These are phyloP conservation scores for Galeopsomyia nigrocyanea DNA, from an alignment of 2,888 invertebrate species.

Conservation along the genomic window DNA sequence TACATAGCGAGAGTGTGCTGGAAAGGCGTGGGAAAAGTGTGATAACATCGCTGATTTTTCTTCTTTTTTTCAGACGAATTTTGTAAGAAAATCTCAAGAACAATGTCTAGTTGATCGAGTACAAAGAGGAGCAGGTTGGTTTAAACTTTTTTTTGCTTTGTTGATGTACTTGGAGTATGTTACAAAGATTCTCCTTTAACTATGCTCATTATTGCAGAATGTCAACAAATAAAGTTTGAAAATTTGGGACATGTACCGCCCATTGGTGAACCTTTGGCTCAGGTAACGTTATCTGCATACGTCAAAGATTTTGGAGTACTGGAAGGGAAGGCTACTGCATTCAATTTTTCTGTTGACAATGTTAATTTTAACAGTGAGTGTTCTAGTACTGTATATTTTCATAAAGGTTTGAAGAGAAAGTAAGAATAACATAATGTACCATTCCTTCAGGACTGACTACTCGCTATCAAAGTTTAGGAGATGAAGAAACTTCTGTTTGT, in stretches of 20 bases:
- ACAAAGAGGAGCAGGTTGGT: slow-evolving; percentile 55
- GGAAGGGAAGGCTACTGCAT: slow-evolving; percentile 56
- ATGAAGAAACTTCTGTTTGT: slow-evolving; percentile 55
- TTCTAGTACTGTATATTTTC: background rate
- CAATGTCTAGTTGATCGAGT: slow-evolving; percentile 55
- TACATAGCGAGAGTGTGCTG: background rate
- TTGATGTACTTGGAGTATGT: background rate
- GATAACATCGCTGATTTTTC: background rate
- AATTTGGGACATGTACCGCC: slow-evolving; percentile 50
- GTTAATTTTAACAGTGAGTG: slow-evolving; percentile 59
- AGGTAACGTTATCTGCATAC: slow-evolving; percentile 59
- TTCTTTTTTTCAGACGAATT: slow-evolving; percentile 45
- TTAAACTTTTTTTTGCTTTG: slow-evolving; percentile 5
- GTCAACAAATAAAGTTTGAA: slow-evolving; percentile 56
- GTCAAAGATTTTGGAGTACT: slow-evolving; percentile 48
- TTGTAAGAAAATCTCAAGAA: slow-evolving; percentile 43
- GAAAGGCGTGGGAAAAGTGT: slow-evolving; percentile 10
- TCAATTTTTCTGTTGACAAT: slow-evolving; percentile 60
- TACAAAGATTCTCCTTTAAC: background rate
- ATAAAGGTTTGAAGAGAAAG: slow-evolving; percentile 1
- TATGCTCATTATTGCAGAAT: slow-evolving; percentile 51
- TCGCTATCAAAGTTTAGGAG: slow-evolving; percentile 57
- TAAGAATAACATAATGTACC: background rate
- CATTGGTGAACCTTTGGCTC: slow-evolving; percentile 49
- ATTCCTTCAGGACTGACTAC: slow-evolving; percentile 54